Evolutionary conservation across 2,888 invertebrate species (phyloP).

Genomic region (Auanema sp.): DNA sequence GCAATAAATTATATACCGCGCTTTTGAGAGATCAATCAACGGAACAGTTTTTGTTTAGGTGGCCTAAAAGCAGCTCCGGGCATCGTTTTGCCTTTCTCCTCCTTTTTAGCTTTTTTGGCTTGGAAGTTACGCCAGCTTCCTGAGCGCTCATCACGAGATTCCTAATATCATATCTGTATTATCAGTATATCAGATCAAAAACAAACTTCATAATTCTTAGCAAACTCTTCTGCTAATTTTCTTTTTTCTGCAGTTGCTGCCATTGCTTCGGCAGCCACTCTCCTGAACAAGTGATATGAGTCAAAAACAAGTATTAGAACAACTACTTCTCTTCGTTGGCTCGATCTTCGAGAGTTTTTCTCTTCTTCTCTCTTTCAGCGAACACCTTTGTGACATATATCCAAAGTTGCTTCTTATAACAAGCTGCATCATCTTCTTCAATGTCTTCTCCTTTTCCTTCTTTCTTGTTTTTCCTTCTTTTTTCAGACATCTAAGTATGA

Average conservation of each 20-base stretch:
- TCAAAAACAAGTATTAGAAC: neutral
- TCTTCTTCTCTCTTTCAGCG: conserved; percentile 87
- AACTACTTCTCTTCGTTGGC: conserved; percentile 80
- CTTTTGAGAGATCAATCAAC: too few species aligned
- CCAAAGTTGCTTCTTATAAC: conserved; percentile 72
- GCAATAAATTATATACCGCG: too few species aligned
- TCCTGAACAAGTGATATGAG: conserved; percentile 25
- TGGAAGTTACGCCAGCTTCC: conserved; percentile 62
- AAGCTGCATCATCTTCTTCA: conserved; percentile 60
- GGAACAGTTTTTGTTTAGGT: conserved; percentile 51
- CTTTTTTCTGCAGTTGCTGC: conserved; percentile 87
- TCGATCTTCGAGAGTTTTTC: conserved; percentile 81
- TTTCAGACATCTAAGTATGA: conserved; percentile 78
- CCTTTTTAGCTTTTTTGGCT: conserved; percentile 54
- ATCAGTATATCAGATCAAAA: neutral
- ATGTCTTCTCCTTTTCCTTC: conserved; percentile 71
- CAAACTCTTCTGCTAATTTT: conserved; percentile 91
- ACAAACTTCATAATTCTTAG: conserved; percentile 94
- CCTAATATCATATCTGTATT: conserved; percentile 21
- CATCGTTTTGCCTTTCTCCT: conserved; percentile 53
- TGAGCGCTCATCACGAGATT: conserved; percentile 61
- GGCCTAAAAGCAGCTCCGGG: conserved; percentile 61
- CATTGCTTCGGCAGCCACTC: conserved; percentile 85
- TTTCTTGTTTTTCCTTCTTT: conserved; percentile 85
- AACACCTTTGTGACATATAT: conserved; percentile 97